These are phyloP conservation scores for Parapsyche elsis DNA, from an alignment of 1,140 invertebrate species.

Conservation along the genomic window DNA sequence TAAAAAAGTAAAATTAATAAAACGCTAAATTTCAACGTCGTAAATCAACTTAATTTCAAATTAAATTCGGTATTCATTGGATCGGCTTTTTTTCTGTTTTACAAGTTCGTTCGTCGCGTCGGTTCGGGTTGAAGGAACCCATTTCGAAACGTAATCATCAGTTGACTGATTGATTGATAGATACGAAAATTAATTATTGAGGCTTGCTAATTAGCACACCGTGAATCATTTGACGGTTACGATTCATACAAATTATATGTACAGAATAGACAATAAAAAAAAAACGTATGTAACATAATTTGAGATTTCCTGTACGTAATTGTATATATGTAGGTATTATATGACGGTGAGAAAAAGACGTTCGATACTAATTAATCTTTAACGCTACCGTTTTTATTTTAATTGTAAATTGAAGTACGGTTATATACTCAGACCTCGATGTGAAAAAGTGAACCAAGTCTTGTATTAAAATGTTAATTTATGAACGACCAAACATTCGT, in stretches of 20 bases:
- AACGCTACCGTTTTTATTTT: not conserved
- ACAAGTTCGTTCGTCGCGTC: not conserved
- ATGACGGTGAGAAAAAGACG: conserved; percentile 5
- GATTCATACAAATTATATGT: too few species aligned
- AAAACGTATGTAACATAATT: conserved; percentile 1
- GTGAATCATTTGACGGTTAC: not conserved
- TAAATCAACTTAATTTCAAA: conserved; percentile 23
- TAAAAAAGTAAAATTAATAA: conserved; percentile 10
- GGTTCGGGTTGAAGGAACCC: not conserved
- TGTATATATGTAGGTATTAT: not conserved
- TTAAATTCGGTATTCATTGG: not conserved
- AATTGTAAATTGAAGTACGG: not conserved
- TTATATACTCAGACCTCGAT: too few species aligned
- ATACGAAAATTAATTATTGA: conserved; percentile 26
- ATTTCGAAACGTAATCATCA: conserved; percentile 16
- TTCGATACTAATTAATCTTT: conserved; percentile 8
- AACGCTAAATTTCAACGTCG: conserved; percentile 1
- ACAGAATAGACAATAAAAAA: not conserved
- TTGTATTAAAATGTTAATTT: too few species aligned
- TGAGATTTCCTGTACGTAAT: conserved; percentile 29
- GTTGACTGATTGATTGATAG: conserved; percentile 21
- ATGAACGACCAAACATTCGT: too few species aligned
- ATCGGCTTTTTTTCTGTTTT: not conserved
- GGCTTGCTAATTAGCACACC: conserved; percentile 9
- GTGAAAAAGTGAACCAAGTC: too few species aligned